These are phyloP conservation scores for Microctonus brassicae DNA, from an alignment of 2,888 invertebrate genomes.

Conservation along the genomic window DNA sequence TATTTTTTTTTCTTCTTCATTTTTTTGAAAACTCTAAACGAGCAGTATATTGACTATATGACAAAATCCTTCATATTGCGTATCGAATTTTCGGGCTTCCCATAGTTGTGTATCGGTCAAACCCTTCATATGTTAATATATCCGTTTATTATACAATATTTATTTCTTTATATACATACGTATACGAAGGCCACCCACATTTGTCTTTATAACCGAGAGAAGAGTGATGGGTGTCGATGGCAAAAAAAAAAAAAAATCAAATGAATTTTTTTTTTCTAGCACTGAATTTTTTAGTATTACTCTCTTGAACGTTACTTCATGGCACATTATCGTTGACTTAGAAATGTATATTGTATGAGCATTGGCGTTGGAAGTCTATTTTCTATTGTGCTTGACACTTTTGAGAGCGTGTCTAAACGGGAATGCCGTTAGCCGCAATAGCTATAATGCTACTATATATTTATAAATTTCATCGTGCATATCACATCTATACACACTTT, in stretches of 20 bases:
- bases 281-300: constrained; percentile 22
- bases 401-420: constrained; percentile 55
- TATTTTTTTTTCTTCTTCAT: constrained; percentile 52
- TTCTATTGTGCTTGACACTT: constrained; percentile 47
- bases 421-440: constrained; percentile 47
- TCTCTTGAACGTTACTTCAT: constrained; percentile 27
- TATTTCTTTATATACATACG: background rate
- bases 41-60: constrained; percentile 41
- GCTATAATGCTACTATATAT: background rate
- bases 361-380: constrained; percentile 34
- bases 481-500: background rate
- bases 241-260: constrained; percentile 38
- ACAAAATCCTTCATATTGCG: constrained; percentile 38
- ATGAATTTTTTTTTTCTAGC: constrained; percentile 32
- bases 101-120: constrained; percentile 15
- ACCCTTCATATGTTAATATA: constrained; percentile 47
- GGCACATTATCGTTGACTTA: constrained; percentile 20
- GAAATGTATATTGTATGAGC: constrained; percentile 10
- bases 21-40: background rate
- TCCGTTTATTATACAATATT: background rate
- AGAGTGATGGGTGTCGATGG: constrained; percentile 28
- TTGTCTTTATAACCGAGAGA: background rate
- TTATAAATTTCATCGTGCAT: background rate
- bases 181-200: constrained; percentile 15
- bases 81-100: constrained; percentile 43